Evolutionary conservation across 2,888 invertebrate genomes (phyloP).

Genomic region (Mythimna impura): DNA sequence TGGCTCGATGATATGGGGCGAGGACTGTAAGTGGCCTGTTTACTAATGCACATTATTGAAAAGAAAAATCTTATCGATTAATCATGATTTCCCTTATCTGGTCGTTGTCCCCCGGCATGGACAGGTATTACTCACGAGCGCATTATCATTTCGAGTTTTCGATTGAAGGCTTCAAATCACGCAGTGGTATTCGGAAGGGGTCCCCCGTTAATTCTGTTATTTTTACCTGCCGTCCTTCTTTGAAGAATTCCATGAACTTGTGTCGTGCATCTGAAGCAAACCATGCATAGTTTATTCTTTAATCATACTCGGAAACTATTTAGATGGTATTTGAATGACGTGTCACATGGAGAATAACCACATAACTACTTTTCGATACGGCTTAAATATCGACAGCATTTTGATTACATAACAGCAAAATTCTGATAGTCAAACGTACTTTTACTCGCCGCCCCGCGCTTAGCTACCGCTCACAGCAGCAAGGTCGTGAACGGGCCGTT

Average conservation of each 20-base stretch:
- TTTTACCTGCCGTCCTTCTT: background rate
- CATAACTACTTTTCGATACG: constrained; percentile 1
- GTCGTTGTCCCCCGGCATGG: background rate
- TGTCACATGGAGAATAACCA: constrained; percentile 22
- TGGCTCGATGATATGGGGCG: background rate
- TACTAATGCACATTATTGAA: background rate
- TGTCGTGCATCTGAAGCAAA: constrained; percentile 4
- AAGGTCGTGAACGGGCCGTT: background rate
- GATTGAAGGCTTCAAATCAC: background rate
- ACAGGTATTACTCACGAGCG: background rate
- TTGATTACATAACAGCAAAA: background rate
- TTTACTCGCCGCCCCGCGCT: too few relatives aligned
- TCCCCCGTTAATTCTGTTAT: background rate
- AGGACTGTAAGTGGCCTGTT: background rate
- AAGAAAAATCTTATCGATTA: background rate
- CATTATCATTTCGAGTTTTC: background rate
- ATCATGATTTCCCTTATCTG: background rate
- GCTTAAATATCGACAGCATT: background rate
- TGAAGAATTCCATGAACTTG: background rate
- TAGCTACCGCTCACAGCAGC: too few relatives aligned
- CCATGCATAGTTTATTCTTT: constrained; percentile 21
- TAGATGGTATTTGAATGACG: constrained; percentile 25
- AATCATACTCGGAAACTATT: constrained; percentile 46
- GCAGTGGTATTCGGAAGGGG: background rate
- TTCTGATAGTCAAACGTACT: background rate